Evolutionary conservation across 2,888 invertebrate genomes (phyloP), one percentile per base, ranked within the genome.

Genomic region (Synergus japonicus): DNA sequence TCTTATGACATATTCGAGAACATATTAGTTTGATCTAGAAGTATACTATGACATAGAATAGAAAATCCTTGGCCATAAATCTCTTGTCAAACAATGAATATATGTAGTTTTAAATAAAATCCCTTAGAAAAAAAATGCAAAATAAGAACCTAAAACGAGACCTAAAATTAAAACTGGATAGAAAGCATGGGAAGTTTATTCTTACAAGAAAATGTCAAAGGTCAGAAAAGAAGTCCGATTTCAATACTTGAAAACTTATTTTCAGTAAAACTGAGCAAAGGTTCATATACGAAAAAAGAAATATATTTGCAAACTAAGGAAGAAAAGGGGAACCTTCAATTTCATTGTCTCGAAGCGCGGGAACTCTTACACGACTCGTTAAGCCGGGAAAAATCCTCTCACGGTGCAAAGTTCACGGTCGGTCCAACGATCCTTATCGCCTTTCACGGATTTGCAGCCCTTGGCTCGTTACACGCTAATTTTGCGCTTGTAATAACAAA

Each of bases 321-420:
- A 54, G 54, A n/a, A 54, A 73, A n/a, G n/a, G 9, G 15, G 49
- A 69, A 69, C 69, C 69, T 69, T 49, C 37, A 12, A 29, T 69
- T 49, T 69, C 37, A 49, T 69, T 69, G 69, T 69, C 69, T 69
- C 9, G 69, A 49, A 69, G 69, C 69, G 69, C 69, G 69, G 49
- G 69, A 69, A 69, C 49, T 69, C 46, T 9, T 69, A 49, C 69
- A 49, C 15, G 49, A 49, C 46, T 69, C 69, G 49, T 69, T 69
- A 69, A 49, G 15, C 49, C 49, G 49, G 87, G 87, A 88, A 89
- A 89, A 86, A 85, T 86, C 86, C 88, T 90, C 90, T 89, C 90
- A 90, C 90, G 89, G 89, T 89, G 86, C 88, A 88, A 87, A 89
- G 90, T 89, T 90, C 89, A 90, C 84, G 89, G 89, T 82, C 88